These are phyloP conservation scores for Hemichromis elongatus DNA, from an alignment of 2,113 vertebrate genomes.

Conservation along the genomic window DNA sequence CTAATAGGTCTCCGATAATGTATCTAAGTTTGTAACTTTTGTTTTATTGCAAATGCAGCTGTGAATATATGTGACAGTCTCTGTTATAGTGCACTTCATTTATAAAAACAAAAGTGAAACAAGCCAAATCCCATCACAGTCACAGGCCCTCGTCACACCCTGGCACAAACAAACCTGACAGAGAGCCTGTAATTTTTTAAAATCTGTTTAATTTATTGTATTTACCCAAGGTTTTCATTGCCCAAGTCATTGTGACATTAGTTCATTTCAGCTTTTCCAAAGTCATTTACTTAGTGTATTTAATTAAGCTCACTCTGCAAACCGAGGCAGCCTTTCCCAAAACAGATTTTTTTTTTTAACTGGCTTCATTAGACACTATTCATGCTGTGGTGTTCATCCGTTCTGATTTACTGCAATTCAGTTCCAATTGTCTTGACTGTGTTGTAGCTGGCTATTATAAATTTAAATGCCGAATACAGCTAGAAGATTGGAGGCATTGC, in stretches of 20 bases:
- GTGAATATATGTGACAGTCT: not conserved
- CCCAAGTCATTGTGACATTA: not conserved
- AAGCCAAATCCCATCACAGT: not conserved
- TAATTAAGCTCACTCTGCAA: not conserved
- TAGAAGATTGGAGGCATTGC: slow-evolving; percentile 14
- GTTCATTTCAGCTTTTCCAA: slow-evolving; percentile 1
- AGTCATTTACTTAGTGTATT: slow-evolving; percentile 11
- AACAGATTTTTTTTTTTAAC: not conserved
- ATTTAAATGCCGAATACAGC: slow-evolving; percentile 5
- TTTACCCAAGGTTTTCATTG: not conserved
- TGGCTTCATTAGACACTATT: slow-evolving; percentile 26
- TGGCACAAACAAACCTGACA: not conserved
- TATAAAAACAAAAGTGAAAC: not conserved
- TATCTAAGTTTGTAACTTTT: not conserved
- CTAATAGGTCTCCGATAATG: not conserved
- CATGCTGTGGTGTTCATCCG: slow-evolving; percentile 1
- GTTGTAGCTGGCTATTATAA: not conserved
- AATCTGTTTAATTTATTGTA: not conserved
- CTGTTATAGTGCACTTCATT: not conserved
- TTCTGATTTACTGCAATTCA: not conserved
- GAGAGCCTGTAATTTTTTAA: not conserved
- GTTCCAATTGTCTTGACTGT: not conserved
- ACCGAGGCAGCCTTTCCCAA: not conserved
- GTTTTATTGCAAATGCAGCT: not conserved
- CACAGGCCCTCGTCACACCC: not conserved